Conservation (phyloP, 2,797 vertebrate species). For the Rhynchonycteris naso region DNA sequence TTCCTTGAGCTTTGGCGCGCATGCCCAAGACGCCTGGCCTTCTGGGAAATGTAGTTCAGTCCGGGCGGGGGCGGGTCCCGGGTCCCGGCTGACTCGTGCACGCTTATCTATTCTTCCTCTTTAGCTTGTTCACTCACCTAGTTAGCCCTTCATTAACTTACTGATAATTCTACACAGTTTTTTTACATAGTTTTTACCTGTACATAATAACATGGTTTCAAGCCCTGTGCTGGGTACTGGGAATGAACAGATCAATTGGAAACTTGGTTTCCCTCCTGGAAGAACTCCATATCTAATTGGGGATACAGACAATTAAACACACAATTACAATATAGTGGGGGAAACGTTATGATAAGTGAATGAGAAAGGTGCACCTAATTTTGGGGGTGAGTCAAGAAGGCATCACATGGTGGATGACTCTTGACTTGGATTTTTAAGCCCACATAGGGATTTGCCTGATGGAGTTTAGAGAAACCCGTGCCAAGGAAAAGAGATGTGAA, state of each 20-base stretch:
- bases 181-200: background rate
- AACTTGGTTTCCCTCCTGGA: background rate
- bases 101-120: background rate
- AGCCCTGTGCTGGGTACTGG: background rate
- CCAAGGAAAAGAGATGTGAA: background rate
- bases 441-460: background rate
- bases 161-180: background rate
- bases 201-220: background rate
- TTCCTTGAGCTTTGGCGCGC: constrained; percentile 60
- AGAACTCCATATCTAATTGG: background rate
- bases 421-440: background rate
- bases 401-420: background rate
- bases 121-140: background rate
- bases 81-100: background rate
- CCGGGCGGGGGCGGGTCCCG: too few species aligned
- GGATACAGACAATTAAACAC: background rate
- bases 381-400: background rate
- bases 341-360: background rate
- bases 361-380: background rate
- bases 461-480: background rate
- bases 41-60: constrained; percentile 77
- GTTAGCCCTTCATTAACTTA: background rate
- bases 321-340: background rate
- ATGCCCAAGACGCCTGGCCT: background rate
- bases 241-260: background rate